Evolutionary conservation across 2,113 vertebrate genomes (phyloP), one percentile per base, ranked within the genome.

Genomic region (Isichthys henryi): DNA sequence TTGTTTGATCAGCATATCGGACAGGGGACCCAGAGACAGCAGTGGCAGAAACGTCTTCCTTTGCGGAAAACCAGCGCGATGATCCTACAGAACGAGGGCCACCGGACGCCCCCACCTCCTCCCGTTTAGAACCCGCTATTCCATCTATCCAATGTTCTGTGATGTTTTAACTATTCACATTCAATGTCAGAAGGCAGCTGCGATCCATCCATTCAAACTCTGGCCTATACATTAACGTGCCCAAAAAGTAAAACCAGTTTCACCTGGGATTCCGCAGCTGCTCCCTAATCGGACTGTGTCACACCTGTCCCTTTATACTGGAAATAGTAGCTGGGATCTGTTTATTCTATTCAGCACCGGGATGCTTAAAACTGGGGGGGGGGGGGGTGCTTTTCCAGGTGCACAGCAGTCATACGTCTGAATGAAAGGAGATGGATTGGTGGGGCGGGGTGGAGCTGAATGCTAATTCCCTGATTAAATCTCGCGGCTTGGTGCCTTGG

Each of bases 371-470:
- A 66, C 3, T n/a, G 15, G 43, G 31, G 17, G 15, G 5, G 15
- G 15, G 15, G 17, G 11, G 17, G 17, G n/a, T n/a, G n/a, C 11
- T 8, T 82, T 39, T 21, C 77, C 77, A 86, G 84, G 45, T 86
- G 84, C 85, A 53, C n/a, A 88, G 56, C 23, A 46, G 83, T 85
- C 56, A 77, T 52, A 90, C 39, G 17, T 46, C 89, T 87, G 88
- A 91, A 91, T 82, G 83, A 91, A 92, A 90, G 91, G 89, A 90
- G 90, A 91, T 90, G 89, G 91, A 92, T 92, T 91, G 91, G 88
- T 82, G 46, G 83, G 13, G 77, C 0, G 5, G 5, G 89, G 87
- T 86, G 90, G 89, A 89, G 88, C 90, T 62, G 89, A 88, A 43
- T 21, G 84, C 90, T 90, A 91, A 92, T 91, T 91, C 92, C 89